These are phyloP conservation scores for Tinea trinotella DNA, from an alignment of 2,888 invertebrate species.

Conservation along the genomic window DNA sequence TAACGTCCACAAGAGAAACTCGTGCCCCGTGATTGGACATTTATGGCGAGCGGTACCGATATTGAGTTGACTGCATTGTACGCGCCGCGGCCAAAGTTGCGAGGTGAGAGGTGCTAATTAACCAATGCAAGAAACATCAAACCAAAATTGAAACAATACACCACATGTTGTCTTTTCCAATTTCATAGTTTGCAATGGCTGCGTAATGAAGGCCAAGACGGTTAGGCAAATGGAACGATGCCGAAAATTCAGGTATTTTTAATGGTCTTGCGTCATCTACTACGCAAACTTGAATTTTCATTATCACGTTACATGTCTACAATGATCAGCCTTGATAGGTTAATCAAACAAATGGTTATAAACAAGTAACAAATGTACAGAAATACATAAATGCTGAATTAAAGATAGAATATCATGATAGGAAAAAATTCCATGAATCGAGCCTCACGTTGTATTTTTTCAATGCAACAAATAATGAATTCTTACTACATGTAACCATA, in stretches of 20 bases:
- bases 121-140: conserved; percentile 64
- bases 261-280: conserved; percentile 70
- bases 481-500: too few relatives aligned
- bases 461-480: too few relatives aligned
- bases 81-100: conserved; percentile 24
- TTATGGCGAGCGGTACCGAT: conserved; percentile 47
- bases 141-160: conserved; percentile 69
- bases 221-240: conserved; percentile 66
- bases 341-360: conserved; percentile 68
- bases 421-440: not conserved
- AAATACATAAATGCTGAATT: conserved; percentile 6
- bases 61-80: not conserved
- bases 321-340: conserved; percentile 68
- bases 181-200: conserved; percentile 69
- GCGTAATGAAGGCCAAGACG: conserved; percentile 66
- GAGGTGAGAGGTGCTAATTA: conserved; percentile 65
- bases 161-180: conserved; percentile 64
- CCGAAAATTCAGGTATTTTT: conserved; percentile 62
- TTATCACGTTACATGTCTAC: conserved; percentile 69
- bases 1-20: conserved; percentile 43
- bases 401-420: not conserved
- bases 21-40: conserved; percentile 55
- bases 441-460: too few relatives aligned
- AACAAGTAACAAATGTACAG: conserved; percentile 50
- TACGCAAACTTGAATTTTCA: conserved; percentile 72